phyloP scores from a whole-genome alignment of 2,113 vertebrate genomes.

The Motacilla alba region DNA sequence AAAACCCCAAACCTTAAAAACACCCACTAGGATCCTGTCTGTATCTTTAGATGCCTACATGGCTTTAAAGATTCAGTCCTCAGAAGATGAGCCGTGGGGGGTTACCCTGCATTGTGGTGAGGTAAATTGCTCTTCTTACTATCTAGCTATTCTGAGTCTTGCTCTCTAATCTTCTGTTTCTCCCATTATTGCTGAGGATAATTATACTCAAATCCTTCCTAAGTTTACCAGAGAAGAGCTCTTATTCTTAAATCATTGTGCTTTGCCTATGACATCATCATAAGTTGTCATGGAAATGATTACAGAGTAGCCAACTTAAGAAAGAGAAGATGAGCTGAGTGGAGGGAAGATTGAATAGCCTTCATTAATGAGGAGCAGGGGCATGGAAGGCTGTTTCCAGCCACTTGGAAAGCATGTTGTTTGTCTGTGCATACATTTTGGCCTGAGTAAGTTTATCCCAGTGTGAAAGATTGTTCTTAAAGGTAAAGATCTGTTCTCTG shows the following conservation, averaged over 20 bases:
- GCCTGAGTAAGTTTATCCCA: constrained; percentile 40
- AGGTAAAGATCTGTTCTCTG: constrained; percentile 47
- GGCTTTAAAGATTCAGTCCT: background rate
- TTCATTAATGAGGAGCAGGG: background rate
- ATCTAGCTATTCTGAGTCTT: background rate
- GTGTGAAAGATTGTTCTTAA: constrained; percentile 29
- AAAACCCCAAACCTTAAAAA: background rate
- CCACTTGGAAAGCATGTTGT: constrained; percentile 5
- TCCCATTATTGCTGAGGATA: background rate
- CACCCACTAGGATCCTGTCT: background rate
- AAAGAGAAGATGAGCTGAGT: background rate
- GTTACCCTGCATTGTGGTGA: background rate
- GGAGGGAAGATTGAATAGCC: background rate
- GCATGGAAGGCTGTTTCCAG: background rate
- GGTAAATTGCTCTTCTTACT: background rate
- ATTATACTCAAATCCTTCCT: background rate
- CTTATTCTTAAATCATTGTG: background rate
- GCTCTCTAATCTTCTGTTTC: constrained; percentile 12
- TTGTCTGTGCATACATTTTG: constrained; percentile 6
- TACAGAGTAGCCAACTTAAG: background rate
- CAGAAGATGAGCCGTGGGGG: background rate
- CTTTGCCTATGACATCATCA: background rate
- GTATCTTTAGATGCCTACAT: background rate
- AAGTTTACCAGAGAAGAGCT: background rate
- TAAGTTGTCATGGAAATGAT: constrained; percentile 21